Base-by-base conservation (phyloP, 1,140 invertebrate genomes). In the Pogonus chalceus region DNA sequence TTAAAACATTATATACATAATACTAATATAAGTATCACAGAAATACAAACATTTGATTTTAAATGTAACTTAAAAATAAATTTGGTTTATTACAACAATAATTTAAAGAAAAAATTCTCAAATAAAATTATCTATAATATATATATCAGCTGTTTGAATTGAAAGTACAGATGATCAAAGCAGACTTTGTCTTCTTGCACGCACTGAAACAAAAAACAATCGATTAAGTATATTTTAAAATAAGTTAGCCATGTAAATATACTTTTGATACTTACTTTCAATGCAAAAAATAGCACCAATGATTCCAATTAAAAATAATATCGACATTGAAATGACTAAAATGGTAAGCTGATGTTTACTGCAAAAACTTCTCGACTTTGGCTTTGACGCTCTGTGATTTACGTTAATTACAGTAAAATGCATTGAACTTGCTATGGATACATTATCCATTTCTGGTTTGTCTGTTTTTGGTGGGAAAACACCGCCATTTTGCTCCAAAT, bases 361-460 rank as follows among this genome's bases (percentile, higher is more conserved):
- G 69, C 86, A 88, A 66, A 81, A 84, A 58, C 82, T 84, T 55
- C 82, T 77, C 18, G 37, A 43, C 54, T 74, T 73, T 55, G 62
- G 72, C 56, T 56, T 72, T 52, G 58, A 72, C 39, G 82, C 79
- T 69, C 81, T 80, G 31, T 81, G 81, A 62, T 87, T 81, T 14
- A 86, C 84, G 65, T 88, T 88, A 43, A 90, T 80, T 35, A 90
- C 84, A 2, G 87, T 90, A 65, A 90, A 90, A 69, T 90, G 86
- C 52, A 85, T 89, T 53, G 85, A 89, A 68, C 85, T 88, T 23
- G 86, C 86, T 53, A 88, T 74, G n/a, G 86, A 89, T 20, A 76
- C 76, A 26, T 78, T 78, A 61, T 88, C 85, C 49, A 76, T 64
- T 35, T 72, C 70, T 43, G 55, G 62, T 68, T 74, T 23, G 16